Percentiles rank a stretch among this genome's conserved stretches.
Conservation (phyloP, 92 coral and sea anemone species). For the Siderastrea siderea region DNA sequence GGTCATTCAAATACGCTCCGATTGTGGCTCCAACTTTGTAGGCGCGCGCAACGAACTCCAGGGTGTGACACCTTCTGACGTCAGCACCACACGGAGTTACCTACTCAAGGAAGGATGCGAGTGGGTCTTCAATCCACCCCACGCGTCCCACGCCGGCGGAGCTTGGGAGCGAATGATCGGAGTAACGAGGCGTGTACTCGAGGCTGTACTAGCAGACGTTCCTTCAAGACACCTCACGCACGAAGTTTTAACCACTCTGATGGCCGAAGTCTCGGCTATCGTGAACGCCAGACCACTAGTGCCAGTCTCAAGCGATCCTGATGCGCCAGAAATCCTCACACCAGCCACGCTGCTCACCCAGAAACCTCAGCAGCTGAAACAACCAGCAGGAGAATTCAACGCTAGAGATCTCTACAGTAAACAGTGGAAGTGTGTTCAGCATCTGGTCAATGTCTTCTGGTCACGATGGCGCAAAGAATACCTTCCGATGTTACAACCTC, state of each 20-base stretch:
- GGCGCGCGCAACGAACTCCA: too few relatives aligned
- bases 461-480: slow-evolving; percentile 47
- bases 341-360: slow-evolving; percentile 51
- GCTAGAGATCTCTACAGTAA: slow-evolving; percentile 17
- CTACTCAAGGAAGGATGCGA: slow-evolving; percentile 25
- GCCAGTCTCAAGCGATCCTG: slow-evolving; percentile 50
- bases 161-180: slow-evolving; percentile 70
- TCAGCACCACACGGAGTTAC: slow-evolving; percentile 13
- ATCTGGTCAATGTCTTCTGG: slow-evolving; percentile 44
- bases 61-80: too few relatives aligned
- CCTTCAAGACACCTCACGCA: slow-evolving; percentile 41
- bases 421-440: slow-evolving; percentile 57
- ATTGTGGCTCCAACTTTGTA: too few relatives aligned
- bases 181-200: slow-evolving; percentile 22
- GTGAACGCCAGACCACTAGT: slow-evolving; percentile 60
- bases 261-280: slow-evolving; percentile 57
- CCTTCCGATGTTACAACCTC: slow-evolving; percentile 34
- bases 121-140: too few relatives aligned
- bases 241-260: slow-evolving; percentile 60
- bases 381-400: slow-evolving; percentile 36
- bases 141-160: slow-evolving; percentile 66
- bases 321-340: slow-evolving; percentile 49
- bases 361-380: slow-evolving; percentile 14
- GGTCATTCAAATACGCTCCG: too few relatives aligned
- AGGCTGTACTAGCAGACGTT: slow-evolving; percentile 21